These are phyloP conservation scores for Mimas tiliae DNA, from an alignment of 2,888 invertebrate genomes.

Conservation along the genomic window DNA sequence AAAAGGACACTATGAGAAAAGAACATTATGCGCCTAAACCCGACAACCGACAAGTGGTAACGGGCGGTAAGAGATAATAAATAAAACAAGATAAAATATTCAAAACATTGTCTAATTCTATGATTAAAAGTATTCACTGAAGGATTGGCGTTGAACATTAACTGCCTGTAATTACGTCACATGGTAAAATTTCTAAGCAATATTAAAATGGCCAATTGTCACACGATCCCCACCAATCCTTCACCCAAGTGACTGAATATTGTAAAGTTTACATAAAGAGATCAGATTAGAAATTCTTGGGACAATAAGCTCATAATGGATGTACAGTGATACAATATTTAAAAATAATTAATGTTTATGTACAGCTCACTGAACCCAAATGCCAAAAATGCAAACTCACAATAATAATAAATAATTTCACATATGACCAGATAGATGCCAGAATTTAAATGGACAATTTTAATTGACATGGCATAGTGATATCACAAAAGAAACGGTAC, in stretches of 20 bases:
- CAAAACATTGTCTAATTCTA: conserved; percentile 79
- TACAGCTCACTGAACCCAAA: conserved; percentile 70
- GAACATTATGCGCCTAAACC: no score
- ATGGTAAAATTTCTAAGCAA: conserved; percentile 37
- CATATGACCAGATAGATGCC: conserved; percentile 79
- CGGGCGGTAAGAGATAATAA: conserved; percentile 29
- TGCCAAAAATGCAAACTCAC: conserved; percentile 75
- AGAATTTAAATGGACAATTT: conserved; percentile 76
- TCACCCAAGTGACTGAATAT: conserved; percentile 60
- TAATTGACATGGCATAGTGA: conserved; percentile 81
- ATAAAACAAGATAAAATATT: conserved; percentile 46
- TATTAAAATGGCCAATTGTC: conserved; percentile 38
- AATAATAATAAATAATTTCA: conserved; percentile 77
- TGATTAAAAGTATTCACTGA: conserved; percentile 68
- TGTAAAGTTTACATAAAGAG: conserved; percentile 80
- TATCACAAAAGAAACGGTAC: conserved; percentile 77
- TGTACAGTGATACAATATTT: conserved; percentile 40
- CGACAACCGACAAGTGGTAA: no score
- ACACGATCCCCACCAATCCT: conserved; percentile 61
- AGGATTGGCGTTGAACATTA: conserved; percentile 61
- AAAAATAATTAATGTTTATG: conserved; percentile 38
- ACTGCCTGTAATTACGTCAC: conserved; percentile 24
- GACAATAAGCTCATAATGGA: conserved; percentile 67
- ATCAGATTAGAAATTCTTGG: conserved; percentile 69
- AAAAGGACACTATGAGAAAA: no score